Base-by-base conservation (phyloP, 2,797 vertebrate species). In the Gambusia yucatana region DNA sequence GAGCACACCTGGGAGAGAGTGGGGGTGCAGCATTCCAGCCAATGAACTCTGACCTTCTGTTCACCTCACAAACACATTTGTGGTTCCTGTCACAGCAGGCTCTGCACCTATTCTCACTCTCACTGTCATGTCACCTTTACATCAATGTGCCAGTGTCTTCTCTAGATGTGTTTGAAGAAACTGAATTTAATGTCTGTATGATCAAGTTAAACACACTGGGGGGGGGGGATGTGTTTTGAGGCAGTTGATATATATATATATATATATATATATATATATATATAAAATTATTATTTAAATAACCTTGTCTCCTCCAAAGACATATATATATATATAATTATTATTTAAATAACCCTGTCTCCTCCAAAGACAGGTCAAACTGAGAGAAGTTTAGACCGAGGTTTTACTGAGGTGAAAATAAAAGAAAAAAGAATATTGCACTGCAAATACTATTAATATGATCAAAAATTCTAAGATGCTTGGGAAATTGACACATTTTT, bases 1-100 rank as follows among this genome's bases (percentile, higher is more conserved):
- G 44, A 22, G 72, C 82, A 87, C 93, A 93, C 91, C 91, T 93
- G 93, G 90, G 82, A 55, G 73, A 85, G 75, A 82, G 88, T 20
- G 25, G 79, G 82, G 86, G 87, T 3, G 59, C 84, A 75, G 59
- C 88, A 91, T 94, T 92, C 87, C 88, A 84, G 28, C 52, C 67
- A 1, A 41, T 77, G 89, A 91, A 83, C 89, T 78, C 46, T 88
- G 82, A 94, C 89, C 86, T 78, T 55, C 50, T 30, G 30, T 78
- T 89, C 79, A 83, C 82, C 90, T 86, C 73, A 22, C 50, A 79
- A 77, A 85, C 86, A 88, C 79, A 52, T 86, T 83, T 87, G 73
- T 82, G 52, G 59, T 79, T 61, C 48, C 65, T 39, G 50, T 77
- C 73, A 79, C 59, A 59, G 8, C 73, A 71, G 57, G 84, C 59